Percentiles rank a stretch among this genome's conserved stretches.
These are phyloP conservation scores for Zaprionus obscuricornis DNA, from an alignment of 2,888 invertebrate genomes.

Conservation along the genomic window DNA sequence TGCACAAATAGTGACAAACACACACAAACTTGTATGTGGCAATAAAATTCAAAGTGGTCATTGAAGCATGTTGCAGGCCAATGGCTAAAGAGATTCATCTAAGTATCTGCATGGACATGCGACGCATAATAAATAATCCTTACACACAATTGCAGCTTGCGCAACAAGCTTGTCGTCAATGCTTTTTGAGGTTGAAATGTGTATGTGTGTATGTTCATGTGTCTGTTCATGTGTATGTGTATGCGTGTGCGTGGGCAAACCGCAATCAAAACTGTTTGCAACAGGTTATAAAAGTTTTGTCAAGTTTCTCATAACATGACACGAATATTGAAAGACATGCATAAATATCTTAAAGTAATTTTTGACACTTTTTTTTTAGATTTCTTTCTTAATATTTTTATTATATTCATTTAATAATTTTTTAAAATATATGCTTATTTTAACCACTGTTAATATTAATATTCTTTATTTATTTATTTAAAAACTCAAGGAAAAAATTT, in stretches of 20 bases:
- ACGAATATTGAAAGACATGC: slow-evolving; percentile 44
- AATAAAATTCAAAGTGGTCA: slow-evolving; percentile 68
- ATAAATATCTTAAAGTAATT: background rate
- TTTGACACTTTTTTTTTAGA: no score
- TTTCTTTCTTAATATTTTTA: no score
- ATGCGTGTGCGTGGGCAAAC: slow-evolving; percentile 7
- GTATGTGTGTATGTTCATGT: background rate
- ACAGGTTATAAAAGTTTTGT: slow-evolving; percentile 57
- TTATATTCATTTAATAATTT: no score
- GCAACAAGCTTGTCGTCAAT: slow-evolving; percentile 70
- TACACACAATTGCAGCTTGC: slow-evolving; percentile 71
- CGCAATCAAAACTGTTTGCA: slow-evolving; percentile 49
- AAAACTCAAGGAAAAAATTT: no score
- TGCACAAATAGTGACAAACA: background rate
- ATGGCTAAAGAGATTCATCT: slow-evolving; percentile 44
- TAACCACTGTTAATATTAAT: no score
- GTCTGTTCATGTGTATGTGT: background rate
- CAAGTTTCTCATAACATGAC: slow-evolving; percentile 30
- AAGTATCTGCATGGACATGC: slow-evolving; percentile 57
- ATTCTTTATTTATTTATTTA: no score
- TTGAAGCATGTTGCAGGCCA: slow-evolving; percentile 51
- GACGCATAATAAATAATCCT: slow-evolving; percentile 65
- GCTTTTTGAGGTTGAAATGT: slow-evolving; percentile 22
- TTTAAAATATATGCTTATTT: no score
- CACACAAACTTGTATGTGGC: background rate